Base-by-base conservation (phyloP, 2,888 invertebrate genomes). In the Dastarcus helophoroides region DNA sequence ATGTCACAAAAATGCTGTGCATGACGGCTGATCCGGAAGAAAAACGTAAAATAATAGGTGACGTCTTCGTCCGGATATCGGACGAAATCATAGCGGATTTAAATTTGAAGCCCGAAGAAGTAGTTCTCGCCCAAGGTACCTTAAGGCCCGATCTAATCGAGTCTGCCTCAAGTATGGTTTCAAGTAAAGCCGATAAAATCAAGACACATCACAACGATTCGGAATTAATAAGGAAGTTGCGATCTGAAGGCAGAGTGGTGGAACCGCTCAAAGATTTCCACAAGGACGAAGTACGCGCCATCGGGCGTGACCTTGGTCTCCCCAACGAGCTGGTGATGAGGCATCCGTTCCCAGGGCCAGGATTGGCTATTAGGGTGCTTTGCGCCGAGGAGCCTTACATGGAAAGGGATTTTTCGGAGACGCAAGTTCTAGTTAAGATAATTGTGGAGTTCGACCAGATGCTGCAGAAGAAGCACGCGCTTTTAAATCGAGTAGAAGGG, bases 141-240 rank as follows among this genome's bases (percentile, higher is more conserved):
- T 72, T 98, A 10, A 68, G 98, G 56, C 97, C 98, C 22, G 98
- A 98, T 67, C 71, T 98, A 47, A 98, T 98, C 53, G 98, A 98
- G 67, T 95, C 94, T 9, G 97, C 97, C 4, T 94, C 93, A 2
- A 62, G 71, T 36, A 54, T 90, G 50, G 60, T 48, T n/a, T 91
- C 84, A 45, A 70, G 60, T 47, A 86, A 86, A 65, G 98, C 98
- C 1, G 89, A 93, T 51, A 84, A 84, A 14, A 98, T 98, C 56
- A 98, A 98, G 68, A 98, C 98, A 14, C 98, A 99, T 63, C 98
- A 98, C 69, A 98, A 99, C 62, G 98, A 99, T 64, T 94, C 93
- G 7, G 91, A 90, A 56, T 69, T 97, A 33, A 91, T 98, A 33
- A 68, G 94, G 35, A 58, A 60, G 38, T 69, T 74, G 47, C 65